A percentile compares a stretch with the other conserved stretches of the same genome.
Evolutionary conservation across 2,888 invertebrate species (phyloP).

Genomic region (Phania funesta): DNA sequence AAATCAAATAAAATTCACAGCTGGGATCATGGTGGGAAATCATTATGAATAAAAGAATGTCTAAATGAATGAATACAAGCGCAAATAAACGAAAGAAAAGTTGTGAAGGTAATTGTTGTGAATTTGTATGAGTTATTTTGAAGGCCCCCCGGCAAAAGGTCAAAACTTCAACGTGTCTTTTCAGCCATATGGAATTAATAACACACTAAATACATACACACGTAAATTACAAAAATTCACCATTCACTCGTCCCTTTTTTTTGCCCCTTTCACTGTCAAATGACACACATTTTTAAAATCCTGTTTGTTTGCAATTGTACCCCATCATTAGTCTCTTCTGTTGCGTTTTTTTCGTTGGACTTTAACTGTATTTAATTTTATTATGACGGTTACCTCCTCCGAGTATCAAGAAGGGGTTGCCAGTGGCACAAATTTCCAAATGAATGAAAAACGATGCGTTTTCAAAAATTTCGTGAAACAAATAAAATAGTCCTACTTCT

Average conservation of each 20-base stretch:
- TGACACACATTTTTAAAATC: constrained; percentile 40
- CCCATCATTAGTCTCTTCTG: constrained; percentile 38
- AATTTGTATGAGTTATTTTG: background rate
- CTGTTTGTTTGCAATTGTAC: constrained; percentile 47
- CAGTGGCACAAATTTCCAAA: too few relatives aligned
- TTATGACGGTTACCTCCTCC: constrained; percentile 23
- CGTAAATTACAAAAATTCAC: background rate
- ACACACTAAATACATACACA: constrained; percentile 24
- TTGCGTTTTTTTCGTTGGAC: background rate
- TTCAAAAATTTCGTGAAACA: too few relatives aligned
- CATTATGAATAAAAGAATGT: background rate
- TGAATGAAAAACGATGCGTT: too few relatives aligned
- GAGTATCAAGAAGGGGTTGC: too few relatives aligned
- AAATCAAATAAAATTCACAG: constrained; percentile 71
- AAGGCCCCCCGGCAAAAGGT: constrained; percentile 54
- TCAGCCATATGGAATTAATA: constrained; percentile 57
- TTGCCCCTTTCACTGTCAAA: constrained; percentile 28
- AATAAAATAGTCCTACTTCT: too few relatives aligned
- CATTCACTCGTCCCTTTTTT: background rate
- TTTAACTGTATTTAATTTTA: constrained; percentile 29
- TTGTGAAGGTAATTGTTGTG: background rate
- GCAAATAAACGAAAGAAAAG: background rate
- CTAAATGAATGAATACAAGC: background rate
- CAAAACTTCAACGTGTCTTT: constrained; percentile 33
- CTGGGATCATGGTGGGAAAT: constrained; percentile 61